Percentiles rank a stretch among this genome's conserved stretches.
Conservation (phyloP, 2,113 vertebrate genomes). For the Chionis minor region DNA sequence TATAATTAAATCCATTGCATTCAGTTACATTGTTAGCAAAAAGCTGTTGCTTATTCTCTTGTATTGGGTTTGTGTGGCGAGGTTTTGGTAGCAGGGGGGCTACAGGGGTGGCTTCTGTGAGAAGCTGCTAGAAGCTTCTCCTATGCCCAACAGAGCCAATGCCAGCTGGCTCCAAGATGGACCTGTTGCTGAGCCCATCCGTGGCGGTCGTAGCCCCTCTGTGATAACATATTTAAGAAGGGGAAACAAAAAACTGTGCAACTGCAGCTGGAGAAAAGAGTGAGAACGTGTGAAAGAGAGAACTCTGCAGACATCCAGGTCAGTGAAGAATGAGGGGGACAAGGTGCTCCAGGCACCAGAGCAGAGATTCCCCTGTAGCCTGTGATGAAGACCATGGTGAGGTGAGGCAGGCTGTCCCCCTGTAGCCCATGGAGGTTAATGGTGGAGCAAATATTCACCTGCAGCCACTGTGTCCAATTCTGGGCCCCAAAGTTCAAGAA, state of each 20-base stretch:
- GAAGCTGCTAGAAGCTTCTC: background rate
- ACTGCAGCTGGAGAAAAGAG: background rate
- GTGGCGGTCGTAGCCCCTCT: background rate
- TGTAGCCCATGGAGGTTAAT: background rate
- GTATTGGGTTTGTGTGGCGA: background rate
- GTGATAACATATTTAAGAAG: background rate
- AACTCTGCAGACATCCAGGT: background rate
- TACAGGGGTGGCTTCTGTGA: background rate
- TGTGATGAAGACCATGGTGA: background rate
- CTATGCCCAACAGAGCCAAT: background rate
- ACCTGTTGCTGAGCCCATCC: background rate
- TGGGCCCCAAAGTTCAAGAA: too few relatives aligned
- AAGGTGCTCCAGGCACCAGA: background rate
- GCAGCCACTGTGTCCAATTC: too few relatives aligned
- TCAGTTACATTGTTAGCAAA: background rate
- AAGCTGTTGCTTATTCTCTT: background rate
- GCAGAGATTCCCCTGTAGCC: background rate
- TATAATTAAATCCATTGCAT: constrained; percentile 32
- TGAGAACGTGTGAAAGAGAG: background rate
- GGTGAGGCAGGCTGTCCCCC: background rate
- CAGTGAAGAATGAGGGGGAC: background rate
- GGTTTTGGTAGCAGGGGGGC: background rate
- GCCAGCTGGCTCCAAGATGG: background rate
- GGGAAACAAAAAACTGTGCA: background rate
- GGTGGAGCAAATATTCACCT: background rate